phyloP scores from a whole-genome alignment of 1,140 invertebrate species.

The Drepana arcuata region DNA sequence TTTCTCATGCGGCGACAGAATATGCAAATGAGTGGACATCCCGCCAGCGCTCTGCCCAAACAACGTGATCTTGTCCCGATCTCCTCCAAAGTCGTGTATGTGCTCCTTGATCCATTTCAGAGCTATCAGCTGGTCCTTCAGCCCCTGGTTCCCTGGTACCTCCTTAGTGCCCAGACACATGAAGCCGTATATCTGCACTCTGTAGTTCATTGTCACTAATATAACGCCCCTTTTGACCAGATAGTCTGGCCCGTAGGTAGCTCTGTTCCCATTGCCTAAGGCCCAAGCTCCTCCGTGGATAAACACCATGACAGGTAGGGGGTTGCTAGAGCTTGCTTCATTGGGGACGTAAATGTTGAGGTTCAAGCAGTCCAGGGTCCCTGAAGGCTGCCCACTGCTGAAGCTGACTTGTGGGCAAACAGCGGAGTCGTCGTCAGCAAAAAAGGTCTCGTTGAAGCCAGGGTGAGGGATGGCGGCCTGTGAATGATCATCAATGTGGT shows the following conservation, averaged over 20 bases:
- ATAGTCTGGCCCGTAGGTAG: conserved; percentile 48
- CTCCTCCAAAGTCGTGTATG: conserved; percentile 79
- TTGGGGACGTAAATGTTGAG: conserved; percentile 41
- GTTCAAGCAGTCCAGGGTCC: conserved; percentile 27
- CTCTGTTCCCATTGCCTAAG: conserved; percentile 37
- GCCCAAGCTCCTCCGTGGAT: conserved; percentile 80
- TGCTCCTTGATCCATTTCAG: conserved; percentile 78
- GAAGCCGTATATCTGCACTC: conserved; percentile 78
- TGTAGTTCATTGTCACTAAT: conserved; percentile 75
- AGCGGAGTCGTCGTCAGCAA: conserved; percentile 13
- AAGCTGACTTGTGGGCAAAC: conserved; percentile 17
- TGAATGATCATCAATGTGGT: too few relatives aligned
- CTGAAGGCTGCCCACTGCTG: not conserved
- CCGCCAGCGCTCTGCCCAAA: conserved; percentile 80
- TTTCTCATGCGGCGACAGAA: conserved; percentile 25
- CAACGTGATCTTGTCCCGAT: conserved; percentile 75
- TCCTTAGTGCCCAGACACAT: conserved; percentile 76
- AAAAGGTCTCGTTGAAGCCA: conserved; percentile 11
- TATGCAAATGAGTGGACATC: conserved; percentile 24
- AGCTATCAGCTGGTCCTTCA: conserved; percentile 80
- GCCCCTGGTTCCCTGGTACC: conserved; percentile 79
- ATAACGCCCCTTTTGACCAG: conserved; percentile 73
- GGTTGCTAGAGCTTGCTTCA: conserved; percentile 11
- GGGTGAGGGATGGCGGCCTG: conserved; percentile 16
- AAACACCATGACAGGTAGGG: conserved; percentile 78